A percentile compares a stretch with the other conserved stretches of the same genome.
Evolutionary conservation across 2,113 vertebrate genomes (phyloP).

Genomic region (Carlito syrichta): DNA sequence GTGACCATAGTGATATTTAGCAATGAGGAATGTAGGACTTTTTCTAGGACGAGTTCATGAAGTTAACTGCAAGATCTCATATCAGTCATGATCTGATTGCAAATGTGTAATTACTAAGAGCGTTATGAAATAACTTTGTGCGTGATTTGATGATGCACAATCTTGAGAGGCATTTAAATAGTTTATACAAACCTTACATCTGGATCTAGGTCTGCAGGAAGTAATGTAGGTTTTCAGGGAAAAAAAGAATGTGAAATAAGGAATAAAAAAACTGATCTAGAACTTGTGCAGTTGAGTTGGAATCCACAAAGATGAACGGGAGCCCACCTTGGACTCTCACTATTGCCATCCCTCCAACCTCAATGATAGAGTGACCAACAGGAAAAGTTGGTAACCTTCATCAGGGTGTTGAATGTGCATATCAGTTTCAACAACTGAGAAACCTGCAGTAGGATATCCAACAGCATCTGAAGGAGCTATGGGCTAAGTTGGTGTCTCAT

Average conservation of each 20-base stretch:
- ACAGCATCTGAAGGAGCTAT: neutral
- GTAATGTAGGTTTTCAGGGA: neutral
- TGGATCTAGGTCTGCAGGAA: neutral
- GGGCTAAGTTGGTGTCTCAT: neutral
- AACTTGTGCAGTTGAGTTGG: neutral
- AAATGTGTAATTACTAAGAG: neutral
- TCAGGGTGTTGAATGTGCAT: neutral
- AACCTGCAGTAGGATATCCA: neutral
- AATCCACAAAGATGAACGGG: neutral
- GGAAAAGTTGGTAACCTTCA: neutral
- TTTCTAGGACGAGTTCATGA: too few species aligned
- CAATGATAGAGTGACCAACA: neutral
- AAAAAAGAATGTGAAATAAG: neutral
- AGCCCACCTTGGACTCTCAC: neutral
- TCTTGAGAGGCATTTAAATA: neutral
- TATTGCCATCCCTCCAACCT: neutral
- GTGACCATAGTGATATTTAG: too few species aligned
- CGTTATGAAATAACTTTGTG: neutral
- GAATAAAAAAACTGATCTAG: neutral
- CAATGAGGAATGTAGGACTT: too few species aligned
- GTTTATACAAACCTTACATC: neutral
- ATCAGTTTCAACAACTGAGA: neutral
- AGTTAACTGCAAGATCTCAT: too few species aligned
- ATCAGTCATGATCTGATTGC: neutral
- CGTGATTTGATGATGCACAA: neutral